Conservation (phyloP, 2,888 invertebrate species). For the Cosmopolites sordidus region DNA sequence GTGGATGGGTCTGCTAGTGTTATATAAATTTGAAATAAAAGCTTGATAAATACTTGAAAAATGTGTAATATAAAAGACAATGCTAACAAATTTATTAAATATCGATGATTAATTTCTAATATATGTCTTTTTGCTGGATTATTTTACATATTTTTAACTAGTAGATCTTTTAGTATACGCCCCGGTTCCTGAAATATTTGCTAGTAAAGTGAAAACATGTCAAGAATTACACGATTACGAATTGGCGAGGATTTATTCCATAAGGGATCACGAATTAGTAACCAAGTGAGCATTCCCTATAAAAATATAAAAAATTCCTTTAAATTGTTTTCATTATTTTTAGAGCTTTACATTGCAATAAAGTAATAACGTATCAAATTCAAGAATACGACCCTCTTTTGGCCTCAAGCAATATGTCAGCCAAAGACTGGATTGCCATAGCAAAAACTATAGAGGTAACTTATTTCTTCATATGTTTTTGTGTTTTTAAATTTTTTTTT, state of each 20-base stretch:
- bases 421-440: slow-evolving; percentile 84
- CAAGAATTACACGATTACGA: slow-evolving; percentile 76
- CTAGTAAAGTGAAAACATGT: slow-evolving; percentile 65
- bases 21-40: no score
- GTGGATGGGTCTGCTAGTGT: no score
- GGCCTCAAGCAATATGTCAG: slow-evolving; percentile 92
- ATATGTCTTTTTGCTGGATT: no score
- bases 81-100: no score
- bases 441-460: slow-evolving; percentile 80
- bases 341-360: slow-evolving; percentile 16
- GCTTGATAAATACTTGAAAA: no score
- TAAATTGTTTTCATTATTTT: no score
- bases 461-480: no score
- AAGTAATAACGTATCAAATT: slow-evolving; percentile 70
- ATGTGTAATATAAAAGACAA: no score
- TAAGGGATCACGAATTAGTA: slow-evolving; percentile 20
- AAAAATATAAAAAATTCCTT: no score
- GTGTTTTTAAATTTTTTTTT: no score
- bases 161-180: slow-evolving; percentile 63
- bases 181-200: slow-evolving; percentile 67
- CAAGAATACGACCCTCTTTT: slow-evolving; percentile 82
- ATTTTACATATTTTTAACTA: no score
- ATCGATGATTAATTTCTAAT: no score
- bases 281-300: slow-evolving; percentile 21
- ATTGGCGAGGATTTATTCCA: slow-evolving; percentile 18